phyloP scores from a whole-genome alignment of 1,140 invertebrate species.

The Lepidurus arcticus region DNA sequence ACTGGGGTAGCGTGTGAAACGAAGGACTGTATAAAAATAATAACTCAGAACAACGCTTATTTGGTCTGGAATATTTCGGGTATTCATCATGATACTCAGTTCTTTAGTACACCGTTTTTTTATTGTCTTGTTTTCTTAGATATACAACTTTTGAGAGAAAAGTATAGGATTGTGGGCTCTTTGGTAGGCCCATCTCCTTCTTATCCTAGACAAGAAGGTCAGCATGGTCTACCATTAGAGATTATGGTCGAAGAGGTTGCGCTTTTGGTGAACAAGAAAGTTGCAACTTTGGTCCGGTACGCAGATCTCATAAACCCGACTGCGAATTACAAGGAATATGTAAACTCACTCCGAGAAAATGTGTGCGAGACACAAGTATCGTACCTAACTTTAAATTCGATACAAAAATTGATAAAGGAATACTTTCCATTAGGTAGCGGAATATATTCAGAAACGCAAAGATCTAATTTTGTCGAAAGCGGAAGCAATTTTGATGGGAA shows the following conservation, averaged over 20 bases:
- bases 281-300: slow-evolving; percentile 25
- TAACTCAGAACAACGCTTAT: background rate
- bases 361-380: background rate
- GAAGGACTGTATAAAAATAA: background rate
- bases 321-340: background rate
- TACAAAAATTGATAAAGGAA: background rate
- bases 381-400: slow-evolving; percentile 3
- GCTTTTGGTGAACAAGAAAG: background rate
- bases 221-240: slow-evolving; percentile 28
- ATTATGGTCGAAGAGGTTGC: slow-evolving; percentile 29
- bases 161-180: slow-evolving; percentile 30
- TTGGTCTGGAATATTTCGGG: background rate
- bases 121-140: slow-evolving; percentile 7
- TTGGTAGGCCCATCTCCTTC: slow-evolving; percentile 30
- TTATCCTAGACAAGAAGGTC: slow-evolving; percentile 27
- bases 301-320: background rate
- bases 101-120: background rate
- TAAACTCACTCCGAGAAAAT: background rate
- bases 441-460: slow-evolving; percentile 26
- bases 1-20: too few species aligned
- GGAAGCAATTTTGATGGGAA: slow-evolving; percentile 4
- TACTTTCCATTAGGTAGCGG: background rate
- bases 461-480: slow-evolving; percentile 18
- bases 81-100: background rate
- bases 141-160: background rate